These are phyloP conservation scores for Poecile montanus DNA, from an alignment of 2,797 vertebrate species.

Conservation along the genomic window DNA sequence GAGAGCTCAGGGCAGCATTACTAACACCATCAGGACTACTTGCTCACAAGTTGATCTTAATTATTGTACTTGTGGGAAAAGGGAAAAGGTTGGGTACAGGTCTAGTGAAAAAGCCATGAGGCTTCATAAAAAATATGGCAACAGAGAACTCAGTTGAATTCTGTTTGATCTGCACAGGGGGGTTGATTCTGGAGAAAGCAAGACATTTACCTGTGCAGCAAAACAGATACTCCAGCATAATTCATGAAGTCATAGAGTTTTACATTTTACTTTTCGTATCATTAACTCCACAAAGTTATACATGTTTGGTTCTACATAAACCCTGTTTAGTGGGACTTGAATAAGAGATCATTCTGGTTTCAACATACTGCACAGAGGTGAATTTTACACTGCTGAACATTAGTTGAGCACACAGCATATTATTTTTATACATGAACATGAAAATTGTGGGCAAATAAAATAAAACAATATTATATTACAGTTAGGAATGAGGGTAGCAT, in stretches of 20 bases:
- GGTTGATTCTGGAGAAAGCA: background rate
- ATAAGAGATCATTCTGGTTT: background rate
- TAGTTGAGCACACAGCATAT: background rate
- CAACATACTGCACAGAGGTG: background rate
- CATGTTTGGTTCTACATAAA: background rate
- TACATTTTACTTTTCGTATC: background rate
- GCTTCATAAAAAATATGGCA: background rate
- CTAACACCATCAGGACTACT: background rate
- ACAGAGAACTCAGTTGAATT: background rate
- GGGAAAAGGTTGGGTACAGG: background rate
- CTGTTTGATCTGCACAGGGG: background rate
- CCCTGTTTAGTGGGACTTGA: background rate
- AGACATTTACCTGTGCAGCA: background rate
- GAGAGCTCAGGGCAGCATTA: background rate
- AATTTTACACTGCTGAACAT: background rate
- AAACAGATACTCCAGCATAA: background rate
- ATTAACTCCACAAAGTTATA: background rate
- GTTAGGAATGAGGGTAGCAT: background rate
- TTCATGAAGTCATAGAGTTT: background rate
- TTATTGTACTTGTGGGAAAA: background rate
- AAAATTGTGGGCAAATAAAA: background rate
- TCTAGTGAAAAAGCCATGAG: background rate
- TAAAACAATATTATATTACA: background rate
- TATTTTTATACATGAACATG: background rate
- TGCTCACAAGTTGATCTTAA: background rate